phyloP scores from a whole-genome alignment of 2,888 invertebrate genomes.

The Athrips mouffetella region DNA sequence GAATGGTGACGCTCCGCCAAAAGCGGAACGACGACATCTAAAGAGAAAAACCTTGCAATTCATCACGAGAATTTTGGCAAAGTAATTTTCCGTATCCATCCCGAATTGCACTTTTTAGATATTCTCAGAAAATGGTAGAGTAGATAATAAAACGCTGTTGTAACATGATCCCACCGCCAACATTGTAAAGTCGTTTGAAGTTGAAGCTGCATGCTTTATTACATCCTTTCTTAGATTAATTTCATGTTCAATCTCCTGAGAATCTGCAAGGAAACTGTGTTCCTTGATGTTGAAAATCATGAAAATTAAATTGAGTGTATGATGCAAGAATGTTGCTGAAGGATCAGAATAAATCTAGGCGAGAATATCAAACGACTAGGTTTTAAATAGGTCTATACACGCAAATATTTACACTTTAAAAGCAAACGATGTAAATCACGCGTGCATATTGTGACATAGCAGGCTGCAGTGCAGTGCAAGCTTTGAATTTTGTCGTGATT shows the following conservation, averaged over 20 bases:
- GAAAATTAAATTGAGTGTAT: conserved; percentile 3
- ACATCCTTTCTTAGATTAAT: not conserved
- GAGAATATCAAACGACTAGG: no score
- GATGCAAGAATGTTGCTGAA: no score
- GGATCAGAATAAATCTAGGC: no score
- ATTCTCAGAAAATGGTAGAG: not conserved
- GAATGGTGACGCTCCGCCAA: not conserved
- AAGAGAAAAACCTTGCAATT: conserved; percentile 2
- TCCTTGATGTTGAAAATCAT: not conserved
- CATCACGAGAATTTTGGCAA: not conserved
- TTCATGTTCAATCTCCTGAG: not conserved
- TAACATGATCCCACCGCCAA: not conserved
- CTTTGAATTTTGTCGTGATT: conserved; percentile 48
- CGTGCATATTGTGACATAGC: conserved; percentile 30
- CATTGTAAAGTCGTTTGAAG: conserved; percentile 10
- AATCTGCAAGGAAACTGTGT: not conserved
- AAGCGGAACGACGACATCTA: not conserved
- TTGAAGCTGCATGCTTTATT: not conserved
- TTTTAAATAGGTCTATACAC: no score
- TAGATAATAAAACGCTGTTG: not conserved
- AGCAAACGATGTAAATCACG: conserved; percentile 25
- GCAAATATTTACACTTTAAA: conserved; percentile 8
- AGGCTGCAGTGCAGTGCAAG: conserved; percentile 39
- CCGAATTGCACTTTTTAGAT: not conserved
- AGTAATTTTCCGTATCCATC: not conserved